These are phyloP conservation scores for Machaerirhynchus nigripectus DNA, from an alignment of 2,113 vertebrate species.

Conservation along the genomic window DNA sequence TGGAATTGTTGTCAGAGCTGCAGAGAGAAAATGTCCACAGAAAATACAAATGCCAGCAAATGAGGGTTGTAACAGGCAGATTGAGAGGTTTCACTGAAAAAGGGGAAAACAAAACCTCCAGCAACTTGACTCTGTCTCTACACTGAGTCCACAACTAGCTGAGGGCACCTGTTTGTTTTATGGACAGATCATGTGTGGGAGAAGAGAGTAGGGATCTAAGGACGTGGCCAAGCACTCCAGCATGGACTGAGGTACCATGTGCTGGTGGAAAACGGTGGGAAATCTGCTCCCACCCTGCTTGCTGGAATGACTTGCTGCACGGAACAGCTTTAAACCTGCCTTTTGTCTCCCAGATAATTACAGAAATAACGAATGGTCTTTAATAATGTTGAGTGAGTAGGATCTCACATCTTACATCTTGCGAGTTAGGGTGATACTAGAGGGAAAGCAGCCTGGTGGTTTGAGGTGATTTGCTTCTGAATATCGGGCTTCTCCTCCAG, in stretches of 20 bases:
- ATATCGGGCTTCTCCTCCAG: neutral
- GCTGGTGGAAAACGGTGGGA: neutral
- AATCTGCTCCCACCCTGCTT: neutral
- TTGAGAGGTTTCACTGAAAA: neutral
- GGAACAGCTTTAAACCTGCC: neutral
- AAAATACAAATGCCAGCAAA: neutral
- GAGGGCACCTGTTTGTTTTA: neutral
- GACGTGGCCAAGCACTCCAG: neutral
- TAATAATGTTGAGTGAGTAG: neutral
- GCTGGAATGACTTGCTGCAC: neutral
- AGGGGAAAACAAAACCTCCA: neutral
- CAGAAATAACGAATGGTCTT: neutral
- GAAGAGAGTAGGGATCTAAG: neutral
- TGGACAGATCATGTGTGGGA: rapidly evolving
- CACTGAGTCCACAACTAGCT: neutral
- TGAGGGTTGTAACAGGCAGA: neutral
- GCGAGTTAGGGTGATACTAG: neutral
- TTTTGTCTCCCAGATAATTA: neutral
- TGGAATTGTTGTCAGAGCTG: neutral
- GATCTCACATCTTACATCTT: neutral
- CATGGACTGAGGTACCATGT: neutral
- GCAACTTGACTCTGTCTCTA: neutral
- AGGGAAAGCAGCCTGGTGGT: neutral
- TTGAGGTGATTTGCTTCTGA: neutral
- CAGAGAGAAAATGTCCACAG: neutral